Evolutionary conservation across 2,797 vertebrate genomes (phyloP), one percentile per base, ranked within the genome.

Genomic region (Coccyzus lansbergi): DNA sequence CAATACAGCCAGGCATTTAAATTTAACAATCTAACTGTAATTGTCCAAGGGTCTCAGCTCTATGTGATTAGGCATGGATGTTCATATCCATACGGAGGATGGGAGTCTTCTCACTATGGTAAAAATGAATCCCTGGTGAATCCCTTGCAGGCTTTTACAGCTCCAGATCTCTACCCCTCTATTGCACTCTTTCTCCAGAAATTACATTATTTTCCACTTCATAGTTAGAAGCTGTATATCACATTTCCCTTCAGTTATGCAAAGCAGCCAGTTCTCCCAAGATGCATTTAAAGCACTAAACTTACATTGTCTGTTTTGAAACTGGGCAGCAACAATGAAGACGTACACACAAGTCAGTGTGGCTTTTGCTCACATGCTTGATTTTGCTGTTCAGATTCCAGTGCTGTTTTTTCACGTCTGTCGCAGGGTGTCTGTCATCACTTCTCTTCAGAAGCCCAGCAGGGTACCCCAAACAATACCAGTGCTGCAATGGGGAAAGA

Each of bases 371-470:
- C 89, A 75, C 63, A 65, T 7, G 5, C 62, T 89, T 70, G 72
- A 69, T 86, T 86, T 76, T 86, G 74, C 80, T 79, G 59, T 25
- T 81, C 11, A 15, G 87, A 91, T 75, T 89, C 63, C 89, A 95
- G 72, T 92, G 83, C 72, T 93, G 72, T 3, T 48, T 95, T 94
- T 90, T 59, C 38, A 90, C 13, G 8, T 91, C 90, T 92, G 69
- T 94, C 52, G 9, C 72, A 68, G 91, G 63, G 60, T 44, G 49
- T 94, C 92, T 95, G 90, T 96, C 94, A 95, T 65, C 91, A 83
- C 87, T 59, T 77, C 85, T 51, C 77, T 74, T 90, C 80, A 91
- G 87, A 90, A 94, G 31, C 77, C 74, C 95, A 88, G 92, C 89
- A 88, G 91, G 85, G 53, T 34, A 80, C 64, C 77, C 60, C 72